Percentiles rank a stretch among this genome's conserved stretches.
phyloP scores from a whole-genome alignment of 1,140 invertebrate species.

The Achatina immaculata region DNA sequence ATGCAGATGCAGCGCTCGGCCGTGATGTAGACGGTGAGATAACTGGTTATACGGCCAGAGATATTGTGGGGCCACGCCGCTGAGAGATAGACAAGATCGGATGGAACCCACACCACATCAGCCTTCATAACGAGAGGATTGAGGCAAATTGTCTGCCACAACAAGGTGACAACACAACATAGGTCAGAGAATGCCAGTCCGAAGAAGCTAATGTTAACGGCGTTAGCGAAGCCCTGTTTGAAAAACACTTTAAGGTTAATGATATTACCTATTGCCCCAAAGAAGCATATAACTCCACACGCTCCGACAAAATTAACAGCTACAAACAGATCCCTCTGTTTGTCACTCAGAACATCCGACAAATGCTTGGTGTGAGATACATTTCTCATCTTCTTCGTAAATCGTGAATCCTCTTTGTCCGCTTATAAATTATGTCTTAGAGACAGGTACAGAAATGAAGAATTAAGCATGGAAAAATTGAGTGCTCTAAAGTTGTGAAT shows the following conservation, averaged over 20 bases:
- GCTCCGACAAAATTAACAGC: not conserved
- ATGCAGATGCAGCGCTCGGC: constrained; percentile 2
- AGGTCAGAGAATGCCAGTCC: constrained; percentile 11
- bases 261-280: not conserved
- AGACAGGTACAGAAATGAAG: too few relatives aligned
- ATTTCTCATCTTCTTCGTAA: too few relatives aligned
- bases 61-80: not conserved
- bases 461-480: too few relatives aligned
- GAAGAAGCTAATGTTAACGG: constrained; percentile 22
- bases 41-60: constrained; percentile 1
- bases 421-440: too few relatives aligned
- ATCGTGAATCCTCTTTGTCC: too few relatives aligned
- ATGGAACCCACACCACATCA: not conserved
- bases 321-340: not conserved
- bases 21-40: constrained; percentile 9
- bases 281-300: not conserved
- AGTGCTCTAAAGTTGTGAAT: too few relatives aligned
- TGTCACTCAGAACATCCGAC: constrained; percentile 76
- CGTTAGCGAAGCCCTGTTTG: constrained; percentile 12
- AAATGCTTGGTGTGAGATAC: too few relatives aligned
- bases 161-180: not conserved
- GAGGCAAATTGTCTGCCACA: constrained; percentile 9
- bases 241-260: not conserved
- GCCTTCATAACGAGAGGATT: not conserved
- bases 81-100: not conserved